phyloP scores from a whole-genome alignment of 2,113 vertebrate genomes.

The Zosterops pallidus region DNA sequence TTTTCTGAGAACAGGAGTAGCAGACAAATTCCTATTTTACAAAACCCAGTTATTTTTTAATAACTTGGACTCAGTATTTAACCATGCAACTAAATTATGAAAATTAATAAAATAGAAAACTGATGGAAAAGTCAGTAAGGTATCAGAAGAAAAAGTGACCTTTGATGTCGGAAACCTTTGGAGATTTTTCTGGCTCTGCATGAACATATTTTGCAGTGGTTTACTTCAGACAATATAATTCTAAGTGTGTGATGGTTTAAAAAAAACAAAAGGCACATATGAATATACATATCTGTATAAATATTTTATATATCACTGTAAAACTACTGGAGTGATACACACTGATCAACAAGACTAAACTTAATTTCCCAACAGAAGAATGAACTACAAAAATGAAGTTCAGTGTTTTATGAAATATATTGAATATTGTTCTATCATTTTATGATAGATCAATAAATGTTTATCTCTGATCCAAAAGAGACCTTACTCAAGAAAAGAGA shows the following conservation, averaged over 20 bases:
- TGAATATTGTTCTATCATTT: background rate
- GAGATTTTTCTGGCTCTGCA: conserved; percentile 7
- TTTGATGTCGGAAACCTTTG: conserved; percentile 55
- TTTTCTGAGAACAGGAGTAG: background rate
- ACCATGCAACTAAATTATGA: conserved; percentile 30
- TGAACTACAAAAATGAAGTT: background rate
- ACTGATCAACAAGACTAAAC: background rate
- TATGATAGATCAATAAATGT: background rate
- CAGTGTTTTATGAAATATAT: background rate
- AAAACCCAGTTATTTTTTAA: background rate
- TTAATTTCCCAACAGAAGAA: background rate
- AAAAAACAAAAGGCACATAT: background rate
- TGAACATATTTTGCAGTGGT: conserved; percentile 38
- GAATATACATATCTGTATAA: background rate
- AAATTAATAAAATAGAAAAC: conserved; percentile 65
- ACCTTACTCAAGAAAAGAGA: background rate
- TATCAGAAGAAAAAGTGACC: conserved; percentile 61
- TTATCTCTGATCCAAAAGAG: background rate
- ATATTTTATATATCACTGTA: background rate
- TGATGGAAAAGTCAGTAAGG: conserved; percentile 59
- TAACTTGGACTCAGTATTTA: background rate
- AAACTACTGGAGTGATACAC: background rate
- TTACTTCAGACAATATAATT: conserved; percentile 17
- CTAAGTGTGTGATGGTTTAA: background rate
- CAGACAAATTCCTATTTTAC: background rate